A percentile compares a stretch with the other conserved stretches of the same genome.
These are phyloP conservation scores for Pithys albifrons DNA, from an alignment of 2,113 vertebrate genomes.

Conservation along the genomic window DNA sequence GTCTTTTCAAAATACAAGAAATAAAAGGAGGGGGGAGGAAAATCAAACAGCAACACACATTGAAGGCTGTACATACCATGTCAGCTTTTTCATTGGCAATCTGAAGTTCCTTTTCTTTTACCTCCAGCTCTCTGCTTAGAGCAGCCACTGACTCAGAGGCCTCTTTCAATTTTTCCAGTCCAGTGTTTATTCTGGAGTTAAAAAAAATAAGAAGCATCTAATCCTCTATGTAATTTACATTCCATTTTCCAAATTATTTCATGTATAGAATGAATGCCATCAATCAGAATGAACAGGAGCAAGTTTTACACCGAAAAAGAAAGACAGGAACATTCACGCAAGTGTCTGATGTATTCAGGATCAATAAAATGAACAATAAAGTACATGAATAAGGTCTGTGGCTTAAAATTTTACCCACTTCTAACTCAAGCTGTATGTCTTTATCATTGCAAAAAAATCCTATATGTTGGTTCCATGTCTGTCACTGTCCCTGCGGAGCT, in stretches of 20 bases:
- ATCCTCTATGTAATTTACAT: neutral
- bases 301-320: neutral
- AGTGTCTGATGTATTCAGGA: neutral
- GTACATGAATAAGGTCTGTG: neutral
- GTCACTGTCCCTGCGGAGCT: neutral
- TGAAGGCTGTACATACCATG: constrained; percentile 72
- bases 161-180: constrained; percentile 92
- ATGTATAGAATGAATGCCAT: neutral
- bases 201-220: neutral
- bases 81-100: constrained; percentile 94
- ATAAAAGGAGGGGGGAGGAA: neutral
- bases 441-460: neutral
- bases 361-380: neutral
- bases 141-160: constrained; percentile 90
- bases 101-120: constrained; percentile 92
- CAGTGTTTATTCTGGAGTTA: constrained; percentile 88
- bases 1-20: neutral
- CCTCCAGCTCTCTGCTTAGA: constrained; percentile 89
- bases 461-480: neutral
- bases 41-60: neutral
- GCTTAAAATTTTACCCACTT: neutral
- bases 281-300: neutral
- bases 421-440: neutral
- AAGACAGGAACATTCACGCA: neutral
- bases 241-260: neutral